A percentile compares a stretch with the other conserved stretches of the same genome.
Evolutionary conservation across 2,113 vertebrate species (phyloP).

Genomic region (Labeo catla): DNA sequence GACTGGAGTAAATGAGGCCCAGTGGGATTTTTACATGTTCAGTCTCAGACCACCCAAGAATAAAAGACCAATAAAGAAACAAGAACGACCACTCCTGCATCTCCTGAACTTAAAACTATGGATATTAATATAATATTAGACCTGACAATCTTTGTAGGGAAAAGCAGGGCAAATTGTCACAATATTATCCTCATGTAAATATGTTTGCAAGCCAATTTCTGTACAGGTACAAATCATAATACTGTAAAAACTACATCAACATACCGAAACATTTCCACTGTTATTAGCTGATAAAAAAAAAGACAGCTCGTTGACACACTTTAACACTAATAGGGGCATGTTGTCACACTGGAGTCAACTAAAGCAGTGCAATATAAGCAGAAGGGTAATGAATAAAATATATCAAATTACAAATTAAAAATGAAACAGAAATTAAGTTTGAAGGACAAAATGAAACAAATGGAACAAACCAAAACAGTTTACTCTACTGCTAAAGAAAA

Average conservation of each 20-base stretch:
- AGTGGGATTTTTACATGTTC: background rate
- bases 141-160: background rate
- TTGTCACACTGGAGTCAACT: background rate
- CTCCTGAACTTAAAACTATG: background rate
- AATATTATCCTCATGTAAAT: background rate
- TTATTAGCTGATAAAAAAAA: background rate
- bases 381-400: background rate
- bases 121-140: background rate
- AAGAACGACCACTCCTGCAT: background rate
- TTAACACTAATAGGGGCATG: background rate
- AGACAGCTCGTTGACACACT: background rate
- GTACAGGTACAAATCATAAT: background rate
- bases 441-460: too few relatives aligned
- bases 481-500: too few relatives aligned
- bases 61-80: background rate
- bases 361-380: background rate
- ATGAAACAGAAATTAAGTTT: too few relatives aligned
- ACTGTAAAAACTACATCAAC: background rate
- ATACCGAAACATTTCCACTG: background rate
- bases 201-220: background rate
- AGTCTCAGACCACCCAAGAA: background rate
- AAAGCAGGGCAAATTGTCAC: background rate
- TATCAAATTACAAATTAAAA: too few relatives aligned
- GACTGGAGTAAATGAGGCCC: conserved; percentile 11
- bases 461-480: too few relatives aligned